Base-by-base conservation (phyloP, 2,888 invertebrate species). In the Ornithoptera priamus region DNA sequence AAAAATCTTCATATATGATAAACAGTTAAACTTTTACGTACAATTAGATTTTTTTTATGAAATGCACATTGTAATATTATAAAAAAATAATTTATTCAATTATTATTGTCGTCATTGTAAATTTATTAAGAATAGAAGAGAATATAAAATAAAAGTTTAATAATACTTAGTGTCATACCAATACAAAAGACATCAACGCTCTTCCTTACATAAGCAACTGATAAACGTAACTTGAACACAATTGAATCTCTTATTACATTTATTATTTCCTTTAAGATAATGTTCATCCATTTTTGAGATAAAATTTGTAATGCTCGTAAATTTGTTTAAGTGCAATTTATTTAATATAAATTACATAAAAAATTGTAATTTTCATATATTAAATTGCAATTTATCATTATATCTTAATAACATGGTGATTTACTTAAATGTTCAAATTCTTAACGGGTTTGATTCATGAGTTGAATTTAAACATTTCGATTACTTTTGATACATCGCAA, bases 101-200 rank as follows among this genome's bases (percentile, higher is more conserved):
- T 39, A 39, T 8, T 10, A 1, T 39, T 39, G 39, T 39, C 1
- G 10, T 39, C 10, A 39, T 39, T 0, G 39, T 10, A 39, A 0
- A 5, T 50, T 0, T 50, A 15, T 50, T 17, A 2, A 15, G 18
- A 50, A 17, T 50, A 50, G 50, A 17, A 17, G 5, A 15, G 0
- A 50, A 50, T 50, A 50, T 50, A 15, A 12, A 50, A 15, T 15
- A 50, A 17, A 17, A 50, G 24, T 46, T 46, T 18, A 62, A 46
- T 62, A 39, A 57, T 20, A 15, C 20, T 56, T 17, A n/a, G 57
- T 57, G 36, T 62, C 20, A 20, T 36, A 62, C 7, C 18, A 5
- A 62, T 62, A 65, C 20, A 66, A 70, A 70, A 70, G 70, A 70
- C 56, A 67, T 67, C 62, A 70, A 70, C 70, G 70, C 70, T 59